phyloP scores from a whole-genome alignment of 2,888 invertebrate species.

The Erynnis tages region DNA sequence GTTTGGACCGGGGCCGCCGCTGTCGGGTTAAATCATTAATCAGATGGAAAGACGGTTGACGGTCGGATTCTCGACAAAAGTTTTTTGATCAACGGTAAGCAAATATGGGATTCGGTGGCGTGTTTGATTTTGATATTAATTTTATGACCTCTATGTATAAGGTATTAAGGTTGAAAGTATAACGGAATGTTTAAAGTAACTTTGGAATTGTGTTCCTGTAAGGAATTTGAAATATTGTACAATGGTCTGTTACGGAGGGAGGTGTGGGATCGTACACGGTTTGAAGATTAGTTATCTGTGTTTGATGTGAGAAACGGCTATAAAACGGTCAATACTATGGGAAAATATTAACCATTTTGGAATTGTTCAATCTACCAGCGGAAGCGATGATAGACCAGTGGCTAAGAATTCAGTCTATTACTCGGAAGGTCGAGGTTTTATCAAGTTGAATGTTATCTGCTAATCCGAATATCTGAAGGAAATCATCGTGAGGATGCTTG shows the following conservation, averaged over 20 bases:
- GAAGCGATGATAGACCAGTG: too few species aligned
- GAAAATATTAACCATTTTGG: neutral
- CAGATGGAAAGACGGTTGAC: constrained; percentile 49
- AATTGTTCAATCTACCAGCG: too few species aligned
- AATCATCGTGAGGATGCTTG: too few species aligned
- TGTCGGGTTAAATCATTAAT: constrained; percentile 69
- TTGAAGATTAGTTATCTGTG: constrained; percentile 8
- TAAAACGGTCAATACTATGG: neutral
- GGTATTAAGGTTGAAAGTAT: neutral
- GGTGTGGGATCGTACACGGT: constrained; percentile 18
- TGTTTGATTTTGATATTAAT: neutral
- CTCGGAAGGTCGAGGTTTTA: too few species aligned
- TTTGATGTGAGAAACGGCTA: constrained; percentile 8
- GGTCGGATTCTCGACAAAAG: constrained; percentile 63
- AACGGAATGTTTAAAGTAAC: neutral
- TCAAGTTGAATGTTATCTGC: too few species aligned
- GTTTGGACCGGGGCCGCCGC: constrained; percentile 47
- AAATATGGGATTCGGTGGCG: constrained; percentile 63
- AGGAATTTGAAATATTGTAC: constrained; percentile 3
- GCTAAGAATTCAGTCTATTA: too few species aligned
- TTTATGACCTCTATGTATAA: neutral
- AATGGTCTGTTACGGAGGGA: constrained; percentile 11
- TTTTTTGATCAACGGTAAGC: constrained; percentile 67
- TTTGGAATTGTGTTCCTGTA: neutral
- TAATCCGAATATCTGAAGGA: too few species aligned